Evolutionary conservation across 2,888 invertebrate species (phyloP), one percentile per base, ranked within the genome.

Genomic region (Nysson spinosus): DNA sequence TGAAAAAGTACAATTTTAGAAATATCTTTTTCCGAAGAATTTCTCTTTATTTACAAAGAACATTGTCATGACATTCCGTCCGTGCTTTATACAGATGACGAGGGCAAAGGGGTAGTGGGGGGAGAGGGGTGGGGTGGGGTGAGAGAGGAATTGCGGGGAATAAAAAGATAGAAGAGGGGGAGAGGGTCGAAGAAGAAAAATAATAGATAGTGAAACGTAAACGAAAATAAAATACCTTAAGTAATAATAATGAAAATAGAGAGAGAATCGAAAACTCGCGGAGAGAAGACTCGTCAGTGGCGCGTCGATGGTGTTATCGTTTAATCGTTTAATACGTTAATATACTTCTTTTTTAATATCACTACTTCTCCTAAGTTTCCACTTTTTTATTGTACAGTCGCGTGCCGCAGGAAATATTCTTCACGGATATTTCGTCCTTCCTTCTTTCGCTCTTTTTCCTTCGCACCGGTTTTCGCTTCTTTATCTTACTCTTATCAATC

Each of bases 31-130:
- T 32, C 39, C 30, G 42, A 16, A 30, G 35, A 47, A 57, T 64
- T 66, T 46, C 51, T 61, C 67, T 72, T 64, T 72, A 72, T 70
- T 75, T 76, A 76, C 69, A 75, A 63, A 56, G 37, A 43, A 52
- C 54, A 56, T 56, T 65, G 47, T 66, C 61, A 34, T 66, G 67
- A 57, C 43, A 20, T 50, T 60, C 47, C 47, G 40, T 37, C 42
- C 51, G 47, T 49, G 57, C 34, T 74, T 69, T 75, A 61, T 66
- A 74, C 72, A 66, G 30, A 74, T 32, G 28, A 24, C 11, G 43
- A 40, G 35, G 28, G 19, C 37, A 24, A 16, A 40, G 26, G 32
- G 16, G 20, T n/a, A 12, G 26, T 22, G 40, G 2, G 19, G 9
- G 49, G 16, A n/a, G 11, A 12, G 11, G 42, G 16, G 16, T 17